These are phyloP conservation scores for Furcula furcula DNA, from an alignment of 2,888 invertebrate species.

Conservation along the genomic window DNA sequence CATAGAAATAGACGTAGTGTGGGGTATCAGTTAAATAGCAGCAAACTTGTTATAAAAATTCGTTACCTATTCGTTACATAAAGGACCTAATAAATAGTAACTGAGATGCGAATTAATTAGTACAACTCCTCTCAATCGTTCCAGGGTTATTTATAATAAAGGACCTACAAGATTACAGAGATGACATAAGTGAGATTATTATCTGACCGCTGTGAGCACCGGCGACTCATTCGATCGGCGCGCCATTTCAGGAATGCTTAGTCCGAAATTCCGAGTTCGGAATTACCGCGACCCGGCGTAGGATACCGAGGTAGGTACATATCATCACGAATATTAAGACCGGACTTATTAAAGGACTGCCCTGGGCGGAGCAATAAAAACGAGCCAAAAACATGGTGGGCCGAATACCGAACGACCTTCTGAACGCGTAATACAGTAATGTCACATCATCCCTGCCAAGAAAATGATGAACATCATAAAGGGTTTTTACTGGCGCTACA, in stretches of 20 bases:
- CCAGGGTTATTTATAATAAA: too few species aligned
- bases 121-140: too few species aligned
- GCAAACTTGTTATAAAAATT: too few species aligned
- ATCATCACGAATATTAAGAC: constrained; percentile 7
- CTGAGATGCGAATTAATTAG: too few species aligned
- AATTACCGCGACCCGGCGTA: background rate
- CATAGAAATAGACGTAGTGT: too few species aligned
- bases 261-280: background rate
- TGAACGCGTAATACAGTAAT: background rate
- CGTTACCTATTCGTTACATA: too few species aligned
- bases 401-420: constrained; percentile 4
- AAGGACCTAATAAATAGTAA: too few species aligned
- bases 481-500: constrained; percentile 13
- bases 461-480: background rate
- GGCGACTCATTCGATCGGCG: too few species aligned
- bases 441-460: background rate
- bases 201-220: too few species aligned
- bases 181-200: too few species aligned
- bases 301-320: background rate
- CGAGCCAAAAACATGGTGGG: constrained; percentile 3
- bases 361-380: constrained; percentile 6
- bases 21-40: too few species aligned
- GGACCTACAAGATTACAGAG: too few species aligned
- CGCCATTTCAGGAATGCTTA: background rate
- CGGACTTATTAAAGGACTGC: constrained; percentile 8